Percentiles rank a stretch among this genome's conserved stretches.
phyloP scores from a whole-genome alignment of 2,113 vertebrate species.

The Callorhinus ursinus region DNA sequence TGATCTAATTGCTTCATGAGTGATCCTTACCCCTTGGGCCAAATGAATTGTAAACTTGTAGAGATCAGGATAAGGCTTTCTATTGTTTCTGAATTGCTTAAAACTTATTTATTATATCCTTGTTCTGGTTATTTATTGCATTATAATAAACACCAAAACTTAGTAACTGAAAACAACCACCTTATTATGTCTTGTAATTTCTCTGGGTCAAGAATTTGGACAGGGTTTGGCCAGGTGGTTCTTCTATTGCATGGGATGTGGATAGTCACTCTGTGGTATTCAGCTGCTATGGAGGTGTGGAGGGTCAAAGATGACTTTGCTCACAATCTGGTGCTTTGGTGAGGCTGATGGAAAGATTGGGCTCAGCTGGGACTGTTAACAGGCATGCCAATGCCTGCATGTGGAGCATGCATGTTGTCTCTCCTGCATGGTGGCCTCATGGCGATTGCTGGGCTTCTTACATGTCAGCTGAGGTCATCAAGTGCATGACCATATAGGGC shows the following conservation, averaged over 20 bases:
- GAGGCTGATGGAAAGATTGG: not conserved
- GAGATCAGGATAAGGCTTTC: not conserved
- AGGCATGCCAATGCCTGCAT: not conserved
- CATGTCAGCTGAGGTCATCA: not conserved
- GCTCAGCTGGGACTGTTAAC: not conserved
- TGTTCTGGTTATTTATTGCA: not conserved
- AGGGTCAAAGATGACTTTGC: not conserved
- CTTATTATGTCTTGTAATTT: not conserved
- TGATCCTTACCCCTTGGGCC: not conserved
- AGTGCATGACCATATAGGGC: not conserved
- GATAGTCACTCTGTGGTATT: not conserved
- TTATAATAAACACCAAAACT: not conserved
- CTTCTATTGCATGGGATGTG: not conserved
- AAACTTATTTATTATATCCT: not conserved
- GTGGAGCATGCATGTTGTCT: accelerated
- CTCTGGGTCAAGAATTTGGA: not conserved
- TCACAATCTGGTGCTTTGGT: not conserved
- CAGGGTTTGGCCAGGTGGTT: not conserved
- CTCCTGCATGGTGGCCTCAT: not conserved
- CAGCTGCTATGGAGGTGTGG: not conserved
- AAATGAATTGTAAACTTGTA: not conserved
- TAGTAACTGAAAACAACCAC: not conserved
- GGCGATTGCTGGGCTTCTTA: not conserved
- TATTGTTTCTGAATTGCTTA: not conserved
- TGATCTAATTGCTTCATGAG: not conserved